Percentiles rank a stretch among this genome's conserved stretches.
Conservation (phyloP, 2,797 vertebrate genomes). For the Eremophila alpestris region DNA sequence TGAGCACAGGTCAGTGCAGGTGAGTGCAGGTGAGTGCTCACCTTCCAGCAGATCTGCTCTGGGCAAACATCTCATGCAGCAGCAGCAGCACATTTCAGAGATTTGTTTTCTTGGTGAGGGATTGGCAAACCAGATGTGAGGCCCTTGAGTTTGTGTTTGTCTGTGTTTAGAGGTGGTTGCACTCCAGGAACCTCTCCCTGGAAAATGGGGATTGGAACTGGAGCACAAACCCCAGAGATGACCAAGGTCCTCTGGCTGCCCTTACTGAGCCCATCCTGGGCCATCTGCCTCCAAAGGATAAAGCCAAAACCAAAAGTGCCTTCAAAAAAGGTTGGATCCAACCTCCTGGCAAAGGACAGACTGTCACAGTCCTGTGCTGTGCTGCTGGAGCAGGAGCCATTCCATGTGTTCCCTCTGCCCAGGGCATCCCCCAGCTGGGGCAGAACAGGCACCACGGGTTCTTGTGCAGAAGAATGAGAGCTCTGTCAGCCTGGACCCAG, state of each 20-base stretch:
- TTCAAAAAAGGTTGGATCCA: not conserved
- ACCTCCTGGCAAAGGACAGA: rapidly evolving
- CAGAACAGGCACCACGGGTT: rapidly evolving
- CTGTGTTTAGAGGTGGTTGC: not conserved
- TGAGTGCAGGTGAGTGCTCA: not conserved
- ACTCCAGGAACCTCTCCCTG: not conserved
- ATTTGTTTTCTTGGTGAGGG: not conserved
- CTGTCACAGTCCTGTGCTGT: not conserved
- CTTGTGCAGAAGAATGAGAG: not conserved
- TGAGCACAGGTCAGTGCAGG: rapidly evolving
- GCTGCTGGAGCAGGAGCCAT: rapidly evolving
- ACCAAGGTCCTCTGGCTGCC: rapidly evolving
- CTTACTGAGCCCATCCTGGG: not conserved
- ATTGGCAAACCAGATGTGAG: not conserved
- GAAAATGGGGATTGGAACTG: not conserved
- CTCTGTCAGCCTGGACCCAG: not conserved
- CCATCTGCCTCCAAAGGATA: not conserved
- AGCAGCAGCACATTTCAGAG: not conserved
- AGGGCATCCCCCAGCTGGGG: not conserved
- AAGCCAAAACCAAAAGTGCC: not conserved
- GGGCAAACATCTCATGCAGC: rapidly evolving
- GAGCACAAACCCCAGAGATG: not conserved
- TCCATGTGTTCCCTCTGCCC: not conserved
- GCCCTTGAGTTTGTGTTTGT: not conserved
- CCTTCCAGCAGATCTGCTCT: not conserved